Conservation (phyloP, 2,797 vertebrate species). For the Trematomus bernacchii region DNA sequence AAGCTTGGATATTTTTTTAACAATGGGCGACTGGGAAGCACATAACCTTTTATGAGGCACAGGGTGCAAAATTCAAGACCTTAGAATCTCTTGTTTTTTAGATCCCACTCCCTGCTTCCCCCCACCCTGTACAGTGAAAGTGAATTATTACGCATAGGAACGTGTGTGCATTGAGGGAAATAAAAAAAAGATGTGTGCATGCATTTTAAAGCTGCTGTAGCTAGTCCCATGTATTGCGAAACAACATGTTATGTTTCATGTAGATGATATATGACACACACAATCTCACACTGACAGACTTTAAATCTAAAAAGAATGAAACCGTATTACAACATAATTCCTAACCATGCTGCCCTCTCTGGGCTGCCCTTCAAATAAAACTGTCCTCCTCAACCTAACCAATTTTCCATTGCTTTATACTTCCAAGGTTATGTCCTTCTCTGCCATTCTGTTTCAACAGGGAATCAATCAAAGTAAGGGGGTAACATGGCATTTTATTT, state of each 20-base stretch:
- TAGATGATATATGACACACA: background rate
- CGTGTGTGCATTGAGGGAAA: slow-evolving; percentile 16
- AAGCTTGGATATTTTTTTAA: slow-evolving; percentile 70
- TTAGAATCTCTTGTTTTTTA: slow-evolving; percentile 54
- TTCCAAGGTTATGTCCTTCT: slow-evolving; percentile 30
- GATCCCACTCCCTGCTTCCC: slow-evolving; percentile 36
- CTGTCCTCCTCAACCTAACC: slow-evolving; percentile 10
- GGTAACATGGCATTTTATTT: slow-evolving; percentile 34
- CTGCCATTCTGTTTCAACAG: slow-evolving; percentile 34
- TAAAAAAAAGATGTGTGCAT: slow-evolving; percentile 2
- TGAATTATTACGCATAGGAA: slow-evolving; percentile 34
- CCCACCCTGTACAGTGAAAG: slow-evolving; percentile 38
- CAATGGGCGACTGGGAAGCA: slow-evolving; percentile 74
- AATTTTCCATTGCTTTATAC: slow-evolving; percentile 30
- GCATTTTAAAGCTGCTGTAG: slow-evolving; percentile 12
- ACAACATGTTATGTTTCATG: slow-evolving; percentile 1
- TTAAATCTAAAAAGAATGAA: slow-evolving; percentile 1
- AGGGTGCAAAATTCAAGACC: slow-evolving; percentile 68
- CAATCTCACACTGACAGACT: background rate
- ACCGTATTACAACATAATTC: background rate
- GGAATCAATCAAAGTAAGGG: slow-evolving; percentile 53
- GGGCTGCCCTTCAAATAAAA: slow-evolving; percentile 31
- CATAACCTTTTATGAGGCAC: slow-evolving; percentile 81
- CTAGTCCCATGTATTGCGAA: background rate
- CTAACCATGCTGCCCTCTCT: slow-evolving; percentile 1